Evolutionary conservation across 37 sponge, comb jelly and placozoan genomes (phyloP), one percentile per base, ranked within the genome.

Genomic region (Mnemiopsis leidyi): DNA sequence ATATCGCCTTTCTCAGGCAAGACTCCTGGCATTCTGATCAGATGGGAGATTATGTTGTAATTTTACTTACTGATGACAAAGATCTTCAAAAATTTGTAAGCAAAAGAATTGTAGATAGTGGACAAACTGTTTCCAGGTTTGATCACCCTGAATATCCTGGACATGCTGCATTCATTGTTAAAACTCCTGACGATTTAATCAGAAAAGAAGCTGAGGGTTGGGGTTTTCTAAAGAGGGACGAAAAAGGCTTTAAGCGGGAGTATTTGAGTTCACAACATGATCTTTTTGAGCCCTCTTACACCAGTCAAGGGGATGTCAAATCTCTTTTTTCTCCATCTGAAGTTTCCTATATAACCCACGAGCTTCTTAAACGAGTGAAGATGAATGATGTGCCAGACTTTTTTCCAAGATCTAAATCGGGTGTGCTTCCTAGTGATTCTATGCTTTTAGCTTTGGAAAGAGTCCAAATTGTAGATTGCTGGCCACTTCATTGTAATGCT

Each of bases 231-330:
- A 79, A 79, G 32, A 31, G 36, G 36, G 82, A 79, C 32, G 82
- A 79, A 35, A 79, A 79, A 29, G 82, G 82, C 5, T 79, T 32
- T 20, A 79, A 79, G 32, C 33, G 82, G 36, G 82, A 79, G 32
- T 79, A 79, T 29, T 18, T 79, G 23, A 23, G 5, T 33, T 2
- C 37, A 33, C 82, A 79, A 29, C 82, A 79, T 79, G 82, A 79
- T 79, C 82, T 79, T 5, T 79, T 79, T 79, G 82, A 79, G 32
- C 82, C 35, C 2, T 36, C 82, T 79, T 79, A 79, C 36, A 79
- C 82, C 3, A 20, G 23, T 36, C 73, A 28, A 3, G 29, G 28
- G 2, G 21, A 36, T 5, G 38, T 35, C 1, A 16, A 31, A 31
- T 16, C 35, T 5, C 21, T 79, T 13, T 79, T 79, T 31, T 36